Evolutionary conservation across 2,113 vertebrate genomes (phyloP).

Genomic region (Neotragus pygmaeus): DNA sequence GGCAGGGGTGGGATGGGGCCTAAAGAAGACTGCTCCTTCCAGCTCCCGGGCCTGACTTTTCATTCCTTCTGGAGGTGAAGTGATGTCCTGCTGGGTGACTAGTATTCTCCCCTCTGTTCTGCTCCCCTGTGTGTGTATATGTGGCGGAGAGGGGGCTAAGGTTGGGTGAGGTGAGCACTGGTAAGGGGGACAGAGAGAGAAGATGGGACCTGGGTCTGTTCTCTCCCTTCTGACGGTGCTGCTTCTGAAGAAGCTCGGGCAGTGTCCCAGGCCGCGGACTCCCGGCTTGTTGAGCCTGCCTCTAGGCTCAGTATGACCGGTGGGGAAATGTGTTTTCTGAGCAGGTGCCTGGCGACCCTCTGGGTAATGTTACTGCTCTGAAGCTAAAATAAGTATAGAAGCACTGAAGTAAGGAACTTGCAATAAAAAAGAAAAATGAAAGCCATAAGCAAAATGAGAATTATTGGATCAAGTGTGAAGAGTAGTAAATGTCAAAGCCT

Average conservation of each 20-base stretch:
- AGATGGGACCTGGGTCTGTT: not conserved
- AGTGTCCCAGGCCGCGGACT: not conserved
- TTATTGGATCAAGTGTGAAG: slow-evolving; percentile 30
- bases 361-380: not conserved
- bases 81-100: not conserved
- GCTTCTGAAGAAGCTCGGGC: not conserved
- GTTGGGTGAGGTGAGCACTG: not conserved
- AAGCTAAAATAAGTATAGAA: slow-evolving; percentile 21
- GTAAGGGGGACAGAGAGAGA: not conserved
- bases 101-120: not conserved
- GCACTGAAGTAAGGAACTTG: slow-evolving; percentile 16
- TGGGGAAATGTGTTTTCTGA: not conserved
- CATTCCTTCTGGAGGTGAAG: too few species aligned
- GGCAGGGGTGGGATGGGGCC: not conserved
- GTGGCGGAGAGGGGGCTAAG: not conserved
- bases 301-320: not conserved
- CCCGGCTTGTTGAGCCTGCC: not conserved
- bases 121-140: not conserved
- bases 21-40: not conserved
- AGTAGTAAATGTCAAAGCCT: slow-evolving; percentile 14
- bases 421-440: slow-evolving; percentile 43
- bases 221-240: rapidly evolving
- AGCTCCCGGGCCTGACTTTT: not conserved
- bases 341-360: not conserved
- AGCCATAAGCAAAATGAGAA: slow-evolving; percentile 40